Evolutionary conservation across 2,113 vertebrate species (phyloP), one percentile per base, ranked within the genome.

Genomic region (Macquaria ambigua): DNA sequence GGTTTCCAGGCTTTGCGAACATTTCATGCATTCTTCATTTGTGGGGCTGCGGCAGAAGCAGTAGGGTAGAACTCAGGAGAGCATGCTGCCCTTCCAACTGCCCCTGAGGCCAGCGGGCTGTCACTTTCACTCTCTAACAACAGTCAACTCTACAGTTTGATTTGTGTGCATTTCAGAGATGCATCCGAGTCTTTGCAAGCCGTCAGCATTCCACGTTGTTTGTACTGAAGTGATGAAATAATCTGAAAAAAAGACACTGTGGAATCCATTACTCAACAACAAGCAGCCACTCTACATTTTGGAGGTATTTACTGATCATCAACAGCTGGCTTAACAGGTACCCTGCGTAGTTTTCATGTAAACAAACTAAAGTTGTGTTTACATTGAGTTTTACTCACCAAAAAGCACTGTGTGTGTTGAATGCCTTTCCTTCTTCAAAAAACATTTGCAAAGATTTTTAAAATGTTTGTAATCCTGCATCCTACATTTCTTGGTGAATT

Each of bases 101-200:
- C 69, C 86, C 82, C 76, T 28, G 18, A 81, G 91, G 87, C 58
- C 71, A 78, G 31, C 53, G 7, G 70, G 69, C 91, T 90, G 91
- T 93, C 91, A 93, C 89, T 72, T 77, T 81, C 43, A 59, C 75
- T 93, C 75, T 71, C 70, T 56, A 82, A 77, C 77, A 90, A 93
- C 88, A 86, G 58, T 82, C 84, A 86, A 39, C 39, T 72, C 71
- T 77, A 16, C 69, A 74, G 20, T 90, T 86, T 84, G 85, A 87
- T 84, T 81, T 74, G 58, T 87, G 83, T 56, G 71, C 56, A 79
- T 84, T 92, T 90, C 66, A 82, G 75, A 84, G 85, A 86, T 71
- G 46, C 67, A 72, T 59, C 61, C 0, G 3, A 61, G 59, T 74
- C 62, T 82, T 63, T 77, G 74, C 67, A 59, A 41, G 28, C 68